Conservation (phyloP, 2,888 invertebrate genomes). For the Pharmacophagus antenor region DNA sequence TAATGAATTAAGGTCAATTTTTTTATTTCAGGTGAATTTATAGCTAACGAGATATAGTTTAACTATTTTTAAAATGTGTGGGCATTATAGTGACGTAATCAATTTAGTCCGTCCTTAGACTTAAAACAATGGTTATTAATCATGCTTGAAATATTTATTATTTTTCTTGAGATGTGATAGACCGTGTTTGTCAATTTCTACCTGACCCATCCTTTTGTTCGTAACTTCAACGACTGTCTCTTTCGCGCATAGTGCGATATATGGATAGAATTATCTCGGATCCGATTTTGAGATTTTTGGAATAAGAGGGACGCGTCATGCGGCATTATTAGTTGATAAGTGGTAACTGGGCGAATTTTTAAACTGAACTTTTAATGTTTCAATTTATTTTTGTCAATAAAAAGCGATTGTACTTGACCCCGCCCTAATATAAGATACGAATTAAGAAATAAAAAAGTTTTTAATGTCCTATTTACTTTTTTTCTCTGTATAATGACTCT, state of each 20-base stretch:
- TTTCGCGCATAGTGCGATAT: constrained; percentile 33
- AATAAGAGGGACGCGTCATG: constrained; percentile 40
- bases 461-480: background rate
- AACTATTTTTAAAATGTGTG: constrained; percentile 26
- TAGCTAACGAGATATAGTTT: constrained; percentile 29
- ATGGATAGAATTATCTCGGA: constrained; percentile 36
- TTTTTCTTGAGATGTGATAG: constrained; percentile 33
- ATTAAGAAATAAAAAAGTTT: background rate
- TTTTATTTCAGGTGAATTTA: constrained; percentile 27
- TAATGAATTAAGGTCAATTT: background rate
- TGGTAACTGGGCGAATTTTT: constrained; percentile 32
- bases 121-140: constrained; percentile 30
- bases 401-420: constrained; percentile 28
- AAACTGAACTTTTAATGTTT: constrained; percentile 15
- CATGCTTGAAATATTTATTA: constrained; percentile 28
- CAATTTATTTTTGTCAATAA: background rate
- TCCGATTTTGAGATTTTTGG: constrained; percentile 42
- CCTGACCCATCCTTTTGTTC: constrained; percentile 52
- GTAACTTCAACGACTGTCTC: constrained; percentile 39
- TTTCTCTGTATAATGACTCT: background rate
- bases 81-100: constrained; percentile 27
- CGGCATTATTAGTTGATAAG: constrained; percentile 35
- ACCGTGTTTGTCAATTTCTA: constrained; percentile 47
- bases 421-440: constrained; percentile 28
- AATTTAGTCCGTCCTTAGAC: constrained; percentile 24